A percentile compares a stretch with the other conserved stretches of the same genome.
Evolutionary conservation across 2,797 vertebrate genomes (phyloP).

Genomic region (Anableps anableps): DNA sequence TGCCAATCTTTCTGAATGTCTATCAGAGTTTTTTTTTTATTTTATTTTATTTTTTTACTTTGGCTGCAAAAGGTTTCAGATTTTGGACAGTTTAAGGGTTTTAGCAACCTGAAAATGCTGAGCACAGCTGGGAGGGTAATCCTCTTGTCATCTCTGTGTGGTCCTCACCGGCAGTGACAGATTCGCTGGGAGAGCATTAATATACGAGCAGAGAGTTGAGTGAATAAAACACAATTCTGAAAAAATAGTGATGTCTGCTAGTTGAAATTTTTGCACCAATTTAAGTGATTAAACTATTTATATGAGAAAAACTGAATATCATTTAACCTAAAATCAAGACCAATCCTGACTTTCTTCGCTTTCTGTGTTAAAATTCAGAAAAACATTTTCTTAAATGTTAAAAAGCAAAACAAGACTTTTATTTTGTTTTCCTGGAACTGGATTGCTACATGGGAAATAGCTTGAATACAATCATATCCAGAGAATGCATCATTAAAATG

Average conservation of each 20-base stretch:
- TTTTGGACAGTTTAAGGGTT: not conserved
- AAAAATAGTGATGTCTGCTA: not conserved
- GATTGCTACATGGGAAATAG: no score
- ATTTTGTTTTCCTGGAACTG: no score
- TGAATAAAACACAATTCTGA: not conserved
- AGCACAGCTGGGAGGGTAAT: conserved; percentile 9
- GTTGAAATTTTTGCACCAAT: not conserved
- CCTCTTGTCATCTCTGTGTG: conserved; percentile 23
- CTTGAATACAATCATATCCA: not conserved
- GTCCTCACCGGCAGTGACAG: conserved; percentile 39
- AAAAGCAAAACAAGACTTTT: no score
- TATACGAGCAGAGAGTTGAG: not conserved
- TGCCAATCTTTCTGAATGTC: not conserved
- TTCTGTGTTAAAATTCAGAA: not conserved
- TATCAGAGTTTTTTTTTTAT: no score
- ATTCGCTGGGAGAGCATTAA: not conserved
- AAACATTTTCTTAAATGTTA: no score
- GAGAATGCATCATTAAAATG: not conserved
- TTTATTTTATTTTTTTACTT: not conserved
- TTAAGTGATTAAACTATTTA: not conserved
- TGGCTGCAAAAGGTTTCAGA: not conserved
- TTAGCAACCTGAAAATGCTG: not conserved
- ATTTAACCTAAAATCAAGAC: not conserved
- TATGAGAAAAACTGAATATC: not conserved
- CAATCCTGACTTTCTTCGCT: not conserved